Conservation (phyloP, 2,888 invertebrate genomes). For the Polyommatus iphigenia region DNA sequence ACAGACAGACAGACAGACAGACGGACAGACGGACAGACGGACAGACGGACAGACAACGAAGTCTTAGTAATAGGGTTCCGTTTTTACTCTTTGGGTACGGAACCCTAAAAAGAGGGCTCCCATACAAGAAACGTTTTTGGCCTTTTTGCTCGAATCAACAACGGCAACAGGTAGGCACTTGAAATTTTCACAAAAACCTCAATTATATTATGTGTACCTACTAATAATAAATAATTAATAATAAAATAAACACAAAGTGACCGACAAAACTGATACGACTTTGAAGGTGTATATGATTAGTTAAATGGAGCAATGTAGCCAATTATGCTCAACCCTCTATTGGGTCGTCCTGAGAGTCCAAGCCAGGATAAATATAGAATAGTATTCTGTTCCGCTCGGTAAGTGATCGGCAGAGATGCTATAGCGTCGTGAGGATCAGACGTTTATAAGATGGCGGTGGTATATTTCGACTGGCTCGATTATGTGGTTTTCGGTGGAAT, state of each 20-base stretch:
- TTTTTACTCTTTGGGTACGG: too few relatives aligned
- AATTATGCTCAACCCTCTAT: conserved; percentile 43
- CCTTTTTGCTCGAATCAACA: too few relatives aligned
- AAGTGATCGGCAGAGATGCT: conserved; percentile 36
- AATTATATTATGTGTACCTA: too few relatives aligned
- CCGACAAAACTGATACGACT: neutral
- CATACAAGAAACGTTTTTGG: too few relatives aligned
- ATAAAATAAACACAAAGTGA: neutral
- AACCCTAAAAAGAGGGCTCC: too few relatives aligned
- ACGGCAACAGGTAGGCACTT: too few relatives aligned
- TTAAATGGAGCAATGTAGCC: conserved; percentile 35
- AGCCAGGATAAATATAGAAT: conserved; percentile 43
- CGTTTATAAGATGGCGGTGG: conserved; percentile 56
- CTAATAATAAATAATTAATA: neutral
- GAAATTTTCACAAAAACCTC: too few relatives aligned
- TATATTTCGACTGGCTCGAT: conserved; percentile 82
- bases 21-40: too few relatives aligned
- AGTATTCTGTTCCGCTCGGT: conserved; percentile 29
- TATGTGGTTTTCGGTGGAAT: conserved; percentile 83
- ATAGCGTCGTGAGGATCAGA: conserved; percentile 37
- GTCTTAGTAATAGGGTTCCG: too few relatives aligned
- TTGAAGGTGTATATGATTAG: conserved; percentile 25
- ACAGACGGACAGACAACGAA: too few relatives aligned
- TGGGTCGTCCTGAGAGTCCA: conserved; percentile 40
- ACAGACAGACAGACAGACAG: too few relatives aligned